Evolutionary conservation across 2,888 invertebrate species (phyloP).

Genomic region (Philereme vetulata): DNA sequence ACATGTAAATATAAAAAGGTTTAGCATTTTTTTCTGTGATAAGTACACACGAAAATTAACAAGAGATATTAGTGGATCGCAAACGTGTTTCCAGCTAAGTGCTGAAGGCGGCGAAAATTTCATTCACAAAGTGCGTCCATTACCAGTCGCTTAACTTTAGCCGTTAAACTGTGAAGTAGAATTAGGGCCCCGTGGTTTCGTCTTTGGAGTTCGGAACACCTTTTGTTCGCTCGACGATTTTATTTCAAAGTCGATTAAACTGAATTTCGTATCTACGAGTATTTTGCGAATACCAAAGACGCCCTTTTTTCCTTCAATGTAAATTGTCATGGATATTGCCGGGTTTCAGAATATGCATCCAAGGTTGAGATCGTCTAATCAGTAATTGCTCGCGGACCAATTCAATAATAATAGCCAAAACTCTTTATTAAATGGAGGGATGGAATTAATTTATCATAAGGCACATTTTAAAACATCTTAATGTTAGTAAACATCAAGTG

Average conservation of each 20-base stretch:
- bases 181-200: constrained; percentile 51
- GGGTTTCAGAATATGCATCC: no score
- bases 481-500: no score
- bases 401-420: no score
- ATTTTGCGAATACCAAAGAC: neutral
- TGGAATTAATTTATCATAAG: no score
- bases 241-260: constrained; percentile 13
- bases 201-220: constrained; percentile 36
- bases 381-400: no score
- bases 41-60: constrained; percentile 5
- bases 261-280: constrained; percentile 5
- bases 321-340: no score
- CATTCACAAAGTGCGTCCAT: constrained; percentile 67
- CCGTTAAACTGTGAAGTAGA: constrained; percentile 64
- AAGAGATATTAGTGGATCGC: constrained; percentile 20
- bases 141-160: constrained; percentile 67
- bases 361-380: no score
- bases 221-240: constrained; percentile 28
- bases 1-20: no score
- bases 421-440: no score
- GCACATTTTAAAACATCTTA: no score
- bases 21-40: neutral
- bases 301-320: no score
- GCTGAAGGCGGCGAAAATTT: constrained; percentile 56
- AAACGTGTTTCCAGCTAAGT: constrained; percentile 47